Conservation (phyloP, 2,888 invertebrate species). For the Rhogogaster chlorosoma region DNA sequence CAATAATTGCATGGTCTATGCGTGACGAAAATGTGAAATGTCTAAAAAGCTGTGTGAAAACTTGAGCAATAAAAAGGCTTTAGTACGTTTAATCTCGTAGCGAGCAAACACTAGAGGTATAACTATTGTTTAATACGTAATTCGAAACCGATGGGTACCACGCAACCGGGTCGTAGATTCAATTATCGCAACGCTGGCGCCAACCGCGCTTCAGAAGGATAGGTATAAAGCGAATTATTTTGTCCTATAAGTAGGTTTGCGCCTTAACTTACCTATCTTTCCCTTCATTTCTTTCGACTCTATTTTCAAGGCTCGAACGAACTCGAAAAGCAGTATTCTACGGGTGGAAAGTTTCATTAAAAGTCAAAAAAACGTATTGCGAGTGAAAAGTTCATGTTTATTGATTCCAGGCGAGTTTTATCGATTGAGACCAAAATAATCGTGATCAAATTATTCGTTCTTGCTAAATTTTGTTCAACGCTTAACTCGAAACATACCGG, state of each 20-base stretch:
- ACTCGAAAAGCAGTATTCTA: too few relatives aligned
- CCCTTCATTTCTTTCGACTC: background rate
- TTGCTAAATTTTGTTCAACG: background rate
- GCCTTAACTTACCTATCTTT: background rate
- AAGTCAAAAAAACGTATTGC: background rate
- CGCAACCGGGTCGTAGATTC: conserved; percentile 35
- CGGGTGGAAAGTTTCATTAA: background rate
- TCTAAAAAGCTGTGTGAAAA: background rate
- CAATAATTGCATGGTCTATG: conserved; percentile 2
- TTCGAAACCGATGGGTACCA: conserved; percentile 28
- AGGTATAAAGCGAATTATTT: conserved; percentile 18
- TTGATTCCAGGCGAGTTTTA: background rate
- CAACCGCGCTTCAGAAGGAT: background rate
- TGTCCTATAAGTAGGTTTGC: conserved; percentile 18
- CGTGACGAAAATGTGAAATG: background rate
- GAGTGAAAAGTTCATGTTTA: too few relatives aligned
- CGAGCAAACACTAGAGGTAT: background rate
- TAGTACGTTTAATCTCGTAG: conserved; percentile 16
- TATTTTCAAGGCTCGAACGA: background rate
- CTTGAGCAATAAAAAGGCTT: background rate
- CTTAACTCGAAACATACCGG: too few relatives aligned
- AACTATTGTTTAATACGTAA: conserved; percentile 31
- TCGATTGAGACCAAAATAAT: background rate
- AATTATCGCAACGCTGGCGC: conserved; percentile 22
- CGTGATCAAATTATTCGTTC: background rate